Conservation (phyloP, 2,888 invertebrate species). For the Conus canariensis region DNA sequence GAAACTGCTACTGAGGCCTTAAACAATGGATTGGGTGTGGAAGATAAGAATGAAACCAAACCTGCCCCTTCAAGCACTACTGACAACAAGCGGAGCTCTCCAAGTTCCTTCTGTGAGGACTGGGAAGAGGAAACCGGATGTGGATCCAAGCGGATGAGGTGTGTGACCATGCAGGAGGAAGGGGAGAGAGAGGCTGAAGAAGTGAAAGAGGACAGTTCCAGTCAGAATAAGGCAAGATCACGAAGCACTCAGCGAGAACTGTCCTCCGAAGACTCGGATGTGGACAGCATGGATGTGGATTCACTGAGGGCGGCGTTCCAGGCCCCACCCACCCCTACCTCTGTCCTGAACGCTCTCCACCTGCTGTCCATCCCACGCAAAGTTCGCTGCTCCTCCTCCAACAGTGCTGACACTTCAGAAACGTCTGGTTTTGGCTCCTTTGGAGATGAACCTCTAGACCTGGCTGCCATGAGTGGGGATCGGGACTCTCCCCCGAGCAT, state of each 20-base stretch:
- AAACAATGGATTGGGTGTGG: not conserved
- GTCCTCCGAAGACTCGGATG: constrained; percentile 8
- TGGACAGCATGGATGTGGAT: constrained; percentile 31
- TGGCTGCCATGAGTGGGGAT: constrained; percentile 55
- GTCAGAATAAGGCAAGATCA: not conserved
- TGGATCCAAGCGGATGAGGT: constrained; percentile 36
- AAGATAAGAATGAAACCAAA: constrained; percentile 18
- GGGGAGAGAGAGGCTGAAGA: not conserved
- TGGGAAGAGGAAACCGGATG: constrained; percentile 6
- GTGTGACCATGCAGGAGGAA: constrained; percentile 17
- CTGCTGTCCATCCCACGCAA: constrained; percentile 54
- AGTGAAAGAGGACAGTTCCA: not conserved
- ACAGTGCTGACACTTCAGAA: constrained; percentile 72
- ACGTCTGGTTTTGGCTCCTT: constrained; percentile 72
- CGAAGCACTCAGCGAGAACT: constrained; percentile 13
- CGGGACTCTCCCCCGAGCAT: constrained; percentile 63
- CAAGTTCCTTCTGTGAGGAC: constrained; percentile 31
- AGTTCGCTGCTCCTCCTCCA: constrained; percentile 66
- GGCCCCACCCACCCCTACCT: constrained; percentile 26
- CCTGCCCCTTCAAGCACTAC: not conserved
- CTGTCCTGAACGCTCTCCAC: constrained; percentile 37
- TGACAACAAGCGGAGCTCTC: constrained; percentile 37
- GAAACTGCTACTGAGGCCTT: constrained; percentile 15
- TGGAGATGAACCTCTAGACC: constrained; percentile 64
- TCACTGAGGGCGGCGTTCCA: not conserved